Conservation (phyloP, 2,888 invertebrate genomes). For the Hedychridium roseum region DNA sequence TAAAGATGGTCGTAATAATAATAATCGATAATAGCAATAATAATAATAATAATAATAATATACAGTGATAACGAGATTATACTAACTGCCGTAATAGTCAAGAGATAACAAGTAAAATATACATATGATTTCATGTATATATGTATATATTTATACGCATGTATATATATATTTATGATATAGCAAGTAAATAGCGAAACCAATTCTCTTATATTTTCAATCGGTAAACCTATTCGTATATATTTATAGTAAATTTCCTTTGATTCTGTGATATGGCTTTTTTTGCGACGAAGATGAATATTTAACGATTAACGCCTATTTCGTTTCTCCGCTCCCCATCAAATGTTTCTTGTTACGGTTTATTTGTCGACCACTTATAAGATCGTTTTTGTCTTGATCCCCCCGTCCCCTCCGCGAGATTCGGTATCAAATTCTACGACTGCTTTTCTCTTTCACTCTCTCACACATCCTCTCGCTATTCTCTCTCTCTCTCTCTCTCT, state of each 20-base stretch:
- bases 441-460: too few relatives aligned
- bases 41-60: slow-evolving; percentile 46
- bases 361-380: not conserved
- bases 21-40: slow-evolving; percentile 26
- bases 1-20: slow-evolving; percentile 24
- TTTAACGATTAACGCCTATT: slow-evolving; percentile 37
- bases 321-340: not conserved
- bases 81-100: slow-evolving; percentile 48
- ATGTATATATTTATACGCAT: slow-evolving; percentile 20
- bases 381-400: slow-evolving; percentile 2
- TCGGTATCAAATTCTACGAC: slow-evolving; percentile 16
- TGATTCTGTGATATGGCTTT: slow-evolving; percentile 51
- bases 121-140: slow-evolving; percentile 32
- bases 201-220: slow-evolving; percentile 28
- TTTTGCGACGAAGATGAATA: slow-evolving; percentile 39
- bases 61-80: slow-evolving; percentile 53
- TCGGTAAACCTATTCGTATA: slow-evolving; percentile 23
- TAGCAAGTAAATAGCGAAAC: slow-evolving; percentile 39
- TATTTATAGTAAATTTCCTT: slow-evolving; percentile 43
- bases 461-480: not conserved
- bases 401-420: not conserved
- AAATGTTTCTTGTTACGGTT: not conserved
- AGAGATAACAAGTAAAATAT: slow-evolving; percentile 57
- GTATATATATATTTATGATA: slow-evolving; percentile 36
- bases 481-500: not conserved